These are phyloP conservation scores for Anorthoa munda DNA, from an alignment of 2,888 invertebrate genomes.

Conservation along the genomic window DNA sequence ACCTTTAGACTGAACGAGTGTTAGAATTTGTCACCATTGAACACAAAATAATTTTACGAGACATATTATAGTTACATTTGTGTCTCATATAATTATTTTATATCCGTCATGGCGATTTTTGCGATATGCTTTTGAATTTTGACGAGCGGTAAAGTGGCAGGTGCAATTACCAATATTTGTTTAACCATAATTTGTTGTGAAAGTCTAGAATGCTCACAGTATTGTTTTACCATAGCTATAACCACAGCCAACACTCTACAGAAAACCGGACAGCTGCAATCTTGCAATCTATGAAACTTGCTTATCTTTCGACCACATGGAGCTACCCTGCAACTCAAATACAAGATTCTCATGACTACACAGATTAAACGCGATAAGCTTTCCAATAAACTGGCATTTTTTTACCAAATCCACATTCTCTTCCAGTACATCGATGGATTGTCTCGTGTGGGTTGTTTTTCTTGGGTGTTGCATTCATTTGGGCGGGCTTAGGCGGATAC, in stretches of 20 bases:
- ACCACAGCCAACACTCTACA: neutral
- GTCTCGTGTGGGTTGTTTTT: constrained; percentile 79
- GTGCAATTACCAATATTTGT: no score
- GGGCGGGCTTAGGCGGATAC: constrained; percentile 87
- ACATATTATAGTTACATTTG: no score
- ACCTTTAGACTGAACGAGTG: neutral
- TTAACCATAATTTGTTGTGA: neutral
- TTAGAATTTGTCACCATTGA: neutral
- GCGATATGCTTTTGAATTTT: neutral
- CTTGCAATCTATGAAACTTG: neutral
- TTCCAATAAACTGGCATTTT: neutral
- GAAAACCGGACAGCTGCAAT: neutral
- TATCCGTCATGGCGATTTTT: no score
- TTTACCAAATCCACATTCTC: constrained; percentile 38
- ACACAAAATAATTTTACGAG: neutral
- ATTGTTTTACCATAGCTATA: neutral
- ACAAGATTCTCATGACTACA: constrained; percentile 5
- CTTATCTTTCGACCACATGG: neutral
- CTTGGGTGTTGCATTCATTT: constrained; percentile 88
- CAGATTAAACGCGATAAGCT: constrained; percentile 19
- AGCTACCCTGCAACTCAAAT: neutral
- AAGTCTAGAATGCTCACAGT: neutral
- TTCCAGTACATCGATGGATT: constrained; percentile 48
- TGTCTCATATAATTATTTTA: no score
- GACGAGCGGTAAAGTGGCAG: neutral